phyloP scores from a whole-genome alignment of 1,140 invertebrate species.

The Dendrolimus kikuchii region DNA sequence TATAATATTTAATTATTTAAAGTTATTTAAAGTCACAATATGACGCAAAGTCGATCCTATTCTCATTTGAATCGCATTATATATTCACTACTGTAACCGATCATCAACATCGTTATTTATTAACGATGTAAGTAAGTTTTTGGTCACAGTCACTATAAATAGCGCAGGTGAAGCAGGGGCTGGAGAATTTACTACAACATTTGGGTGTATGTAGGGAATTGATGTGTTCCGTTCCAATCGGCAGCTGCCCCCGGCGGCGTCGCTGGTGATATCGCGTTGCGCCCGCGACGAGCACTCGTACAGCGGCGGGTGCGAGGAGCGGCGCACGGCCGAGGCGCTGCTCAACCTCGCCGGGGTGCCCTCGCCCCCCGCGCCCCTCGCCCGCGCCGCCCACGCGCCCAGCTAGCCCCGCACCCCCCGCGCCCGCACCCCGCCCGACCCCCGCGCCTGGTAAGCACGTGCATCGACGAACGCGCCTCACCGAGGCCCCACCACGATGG shows the following conservation, averaged over 20 bases:
- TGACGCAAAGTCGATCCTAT: too few relatives aligned
- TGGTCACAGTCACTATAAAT: too few relatives aligned
- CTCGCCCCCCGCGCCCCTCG: slow-evolving; percentile 20
- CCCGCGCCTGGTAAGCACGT: neutral
- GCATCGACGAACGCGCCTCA: neutral
- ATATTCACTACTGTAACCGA: too few relatives aligned
- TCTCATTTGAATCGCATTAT: too few relatives aligned
- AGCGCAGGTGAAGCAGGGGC: too few relatives aligned
- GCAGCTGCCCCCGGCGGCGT: slow-evolving; percentile 52
- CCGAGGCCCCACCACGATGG: too few relatives aligned
- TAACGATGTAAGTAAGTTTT: too few relatives aligned
- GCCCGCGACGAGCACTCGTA: slow-evolving; percentile 65
- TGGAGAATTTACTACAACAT: too few relatives aligned
- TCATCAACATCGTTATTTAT: too few relatives aligned
- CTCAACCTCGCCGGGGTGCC: slow-evolving; percentile 54
- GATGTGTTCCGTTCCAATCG: neutral
- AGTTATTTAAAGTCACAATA: too few relatives aligned
- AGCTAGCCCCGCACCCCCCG: neutral
- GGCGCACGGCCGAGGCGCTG: slow-evolving; percentile 61
- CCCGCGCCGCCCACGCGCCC: neutral
- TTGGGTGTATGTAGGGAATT: too few relatives aligned
- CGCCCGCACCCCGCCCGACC: neutral
- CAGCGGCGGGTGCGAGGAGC: slow-evolving; percentile 57
- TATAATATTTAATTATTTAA: too few relatives aligned
- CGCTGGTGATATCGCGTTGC: slow-evolving; percentile 58